Evolutionary conservation across 2,888 invertebrate species (phyloP).

Genomic region (Drosophila ochracea): DNA sequence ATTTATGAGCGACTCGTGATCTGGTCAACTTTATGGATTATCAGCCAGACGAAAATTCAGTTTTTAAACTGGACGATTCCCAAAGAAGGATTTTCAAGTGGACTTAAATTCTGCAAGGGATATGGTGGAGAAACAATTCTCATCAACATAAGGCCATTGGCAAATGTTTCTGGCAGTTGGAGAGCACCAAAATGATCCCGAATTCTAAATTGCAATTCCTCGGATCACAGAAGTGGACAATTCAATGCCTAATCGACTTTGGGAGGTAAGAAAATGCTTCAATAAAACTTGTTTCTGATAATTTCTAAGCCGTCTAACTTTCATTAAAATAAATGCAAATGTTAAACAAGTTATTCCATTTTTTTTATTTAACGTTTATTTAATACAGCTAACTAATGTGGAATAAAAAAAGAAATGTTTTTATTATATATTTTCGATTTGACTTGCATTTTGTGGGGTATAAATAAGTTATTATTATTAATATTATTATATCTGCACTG

Average conservation of each 20-base stretch:
- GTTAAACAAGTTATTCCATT: not conserved
- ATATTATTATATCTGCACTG: too few relatives aligned
- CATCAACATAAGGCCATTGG: not conserved
- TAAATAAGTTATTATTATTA: too few relatives aligned
- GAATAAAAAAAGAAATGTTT: not conserved
- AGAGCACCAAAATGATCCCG: too few relatives aligned
- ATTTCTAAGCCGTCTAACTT: not conserved
- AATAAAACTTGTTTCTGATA: not conserved
- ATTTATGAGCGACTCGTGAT: not conserved
- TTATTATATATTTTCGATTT: not conserved
- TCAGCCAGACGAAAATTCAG: not conserved
- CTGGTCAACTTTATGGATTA: not conserved
- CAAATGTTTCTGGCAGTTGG: not conserved
- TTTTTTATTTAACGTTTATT: not conserved
- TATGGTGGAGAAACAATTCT: not conserved
- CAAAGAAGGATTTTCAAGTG: not conserved
- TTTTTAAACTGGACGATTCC: not conserved
- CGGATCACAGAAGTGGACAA: not conserved
- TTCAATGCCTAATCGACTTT: not conserved
- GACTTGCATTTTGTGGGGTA: not conserved
- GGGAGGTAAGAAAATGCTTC: not conserved
- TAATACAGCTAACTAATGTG: not conserved
- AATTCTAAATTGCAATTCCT: not conserved
- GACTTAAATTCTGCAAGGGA: not conserved
- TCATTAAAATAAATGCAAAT: not conserved